Percentiles rank a stretch among this genome's conserved stretches.
These are phyloP conservation scores for Bombus consobrinus DNA, from an alignment of 1,140 invertebrate species.

Conservation along the genomic window DNA sequence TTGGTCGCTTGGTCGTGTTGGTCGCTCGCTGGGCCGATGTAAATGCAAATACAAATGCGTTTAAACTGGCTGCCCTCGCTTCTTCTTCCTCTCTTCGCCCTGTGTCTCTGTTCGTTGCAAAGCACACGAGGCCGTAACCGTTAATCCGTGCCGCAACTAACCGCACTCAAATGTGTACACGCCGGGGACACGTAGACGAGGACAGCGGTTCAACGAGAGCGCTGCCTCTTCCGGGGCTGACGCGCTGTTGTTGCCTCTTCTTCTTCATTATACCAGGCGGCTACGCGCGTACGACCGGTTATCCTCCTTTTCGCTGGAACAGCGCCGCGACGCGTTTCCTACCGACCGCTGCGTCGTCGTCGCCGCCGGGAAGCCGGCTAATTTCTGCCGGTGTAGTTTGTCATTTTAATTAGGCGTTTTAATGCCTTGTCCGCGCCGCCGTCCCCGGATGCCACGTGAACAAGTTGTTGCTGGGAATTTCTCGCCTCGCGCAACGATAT, in stretches of 20 bases:
- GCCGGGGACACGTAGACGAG: slow-evolving; percentile 27
- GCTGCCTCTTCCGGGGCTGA: slow-evolving; percentile 27
- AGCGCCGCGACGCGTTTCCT: slow-evolving; percentile 12
- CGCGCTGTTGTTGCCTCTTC: slow-evolving; percentile 39
- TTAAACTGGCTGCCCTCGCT: slow-evolving; percentile 51
- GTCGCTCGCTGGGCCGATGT: slow-evolving; percentile 62
- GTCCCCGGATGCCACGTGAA: slow-evolving; percentile 22
- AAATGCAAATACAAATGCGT: slow-evolving; percentile 71
- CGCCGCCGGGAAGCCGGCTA: slow-evolving; percentile 32
- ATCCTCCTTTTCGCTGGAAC: slow-evolving; percentile 28
- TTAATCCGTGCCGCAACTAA: slow-evolving; percentile 68
- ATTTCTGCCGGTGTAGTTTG: slow-evolving; percentile 53
- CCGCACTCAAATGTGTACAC: slow-evolving; percentile 54
- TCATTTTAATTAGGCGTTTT: slow-evolving; percentile 65
- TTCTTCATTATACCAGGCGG: slow-evolving; percentile 61
- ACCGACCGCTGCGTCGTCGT: not conserved
- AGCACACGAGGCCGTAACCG: slow-evolving; percentile 58
- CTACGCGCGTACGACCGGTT: slow-evolving; percentile 30
- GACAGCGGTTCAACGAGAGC: slow-evolving; percentile 24
- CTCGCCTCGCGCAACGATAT: slow-evolving; percentile 1
- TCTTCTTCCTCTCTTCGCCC: not conserved
- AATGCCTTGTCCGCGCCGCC: slow-evolving; percentile 48
- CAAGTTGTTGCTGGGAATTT: slow-evolving; percentile 29
- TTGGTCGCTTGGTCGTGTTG: slow-evolving; percentile 63
- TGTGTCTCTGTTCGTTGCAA: not conserved